A percentile compares a stretch with the other conserved stretches of the same genome.
Conservation (phyloP, 2,797 vertebrate genomes). For the Sylvilagus floridanus region DNA sequence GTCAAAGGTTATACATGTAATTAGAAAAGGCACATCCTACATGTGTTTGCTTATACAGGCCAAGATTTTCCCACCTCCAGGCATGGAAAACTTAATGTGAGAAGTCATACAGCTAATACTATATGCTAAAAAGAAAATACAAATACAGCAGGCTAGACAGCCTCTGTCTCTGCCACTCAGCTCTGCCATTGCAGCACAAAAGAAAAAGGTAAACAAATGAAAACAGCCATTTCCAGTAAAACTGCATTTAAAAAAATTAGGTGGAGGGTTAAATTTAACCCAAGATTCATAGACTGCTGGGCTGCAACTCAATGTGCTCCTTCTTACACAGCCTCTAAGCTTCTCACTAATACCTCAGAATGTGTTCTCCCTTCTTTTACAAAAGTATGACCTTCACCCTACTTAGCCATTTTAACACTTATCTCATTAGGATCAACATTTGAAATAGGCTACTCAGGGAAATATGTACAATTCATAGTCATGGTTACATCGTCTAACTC, state of each 20-base stretch:
- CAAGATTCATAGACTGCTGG: neutral
- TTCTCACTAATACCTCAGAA: constrained; percentile 1
- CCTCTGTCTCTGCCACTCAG: constrained; percentile 10
- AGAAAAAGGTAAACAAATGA: neutral
- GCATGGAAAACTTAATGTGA: neutral
- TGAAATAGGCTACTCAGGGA: neutral
- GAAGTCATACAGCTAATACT: neutral
- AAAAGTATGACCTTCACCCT: constrained; percentile 32
- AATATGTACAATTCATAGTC: neutral
- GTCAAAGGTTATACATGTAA: neutral
- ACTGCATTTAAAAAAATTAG: constrained; percentile 6
- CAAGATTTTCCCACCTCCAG: neutral
- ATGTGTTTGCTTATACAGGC: neutral
- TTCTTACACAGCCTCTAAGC: neutral
- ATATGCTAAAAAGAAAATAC: neutral
- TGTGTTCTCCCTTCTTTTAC: neutral
- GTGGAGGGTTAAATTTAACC: neutral
- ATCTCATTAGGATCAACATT: constrained; percentile 40
- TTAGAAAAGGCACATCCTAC: constrained; percentile 1
- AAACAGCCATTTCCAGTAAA: neutral
- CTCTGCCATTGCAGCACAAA: neutral
- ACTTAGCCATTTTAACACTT: neutral
- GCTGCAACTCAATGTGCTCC: too few relatives aligned
- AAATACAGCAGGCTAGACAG: neutral
- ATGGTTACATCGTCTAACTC: constrained; percentile 38